Base-by-base conservation (phyloP, 2,888 invertebrate species). In the Microchrysa polita region DNA sequence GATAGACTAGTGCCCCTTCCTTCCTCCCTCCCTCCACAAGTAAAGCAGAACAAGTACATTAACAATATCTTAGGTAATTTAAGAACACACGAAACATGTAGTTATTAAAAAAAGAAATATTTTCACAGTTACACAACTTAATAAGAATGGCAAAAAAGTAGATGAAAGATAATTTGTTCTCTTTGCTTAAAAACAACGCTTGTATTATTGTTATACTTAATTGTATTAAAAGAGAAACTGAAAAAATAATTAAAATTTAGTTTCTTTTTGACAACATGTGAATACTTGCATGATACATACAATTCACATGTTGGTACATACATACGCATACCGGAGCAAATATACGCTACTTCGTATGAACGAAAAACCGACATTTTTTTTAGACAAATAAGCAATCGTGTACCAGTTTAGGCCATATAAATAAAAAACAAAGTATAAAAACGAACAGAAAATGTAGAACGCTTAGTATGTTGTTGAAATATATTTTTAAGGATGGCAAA, bases 181-280 rank as follows among this genome's bases (percentile, higher is more conserved):
- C 48, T 48, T 48, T 48, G 16, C 48, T 48, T n/a, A 48, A n/a
- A n/a, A 48, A 34, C 27, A 34, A 48, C 48, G 48, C 48, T 48
- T 48, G 48, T 48, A 48, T 48, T 48, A 48, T 48, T 48, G 48
- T 48, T 48, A 48, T 48, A 48, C 48, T 48, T 48, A 48, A n/a
- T n/a, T n/a, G 14, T 48, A 48, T 2, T n/a, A 2, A 48, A 48
- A 48, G 12, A 48, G 12, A 48, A 48, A 48, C 48, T 4, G 4
- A 48, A 48, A 48, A 48, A 34, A 34, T 34, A 5, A 34, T 48
- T 48, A n/a, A 48, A n/a, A 48, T 12, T 7, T 48, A n/a, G n/a
- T n/a, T n/a, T n/a, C n/a, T n/a, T n/a, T n/a, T n/a, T n/a, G n/a
- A n/a, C n/a, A n/a, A n/a, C n/a, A n/a, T n/a, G n/a, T n/a, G n/a